Evolutionary conservation across 2,113 vertebrate species (phyloP).

Genomic region (Tachysurus fulvidraco): DNA sequence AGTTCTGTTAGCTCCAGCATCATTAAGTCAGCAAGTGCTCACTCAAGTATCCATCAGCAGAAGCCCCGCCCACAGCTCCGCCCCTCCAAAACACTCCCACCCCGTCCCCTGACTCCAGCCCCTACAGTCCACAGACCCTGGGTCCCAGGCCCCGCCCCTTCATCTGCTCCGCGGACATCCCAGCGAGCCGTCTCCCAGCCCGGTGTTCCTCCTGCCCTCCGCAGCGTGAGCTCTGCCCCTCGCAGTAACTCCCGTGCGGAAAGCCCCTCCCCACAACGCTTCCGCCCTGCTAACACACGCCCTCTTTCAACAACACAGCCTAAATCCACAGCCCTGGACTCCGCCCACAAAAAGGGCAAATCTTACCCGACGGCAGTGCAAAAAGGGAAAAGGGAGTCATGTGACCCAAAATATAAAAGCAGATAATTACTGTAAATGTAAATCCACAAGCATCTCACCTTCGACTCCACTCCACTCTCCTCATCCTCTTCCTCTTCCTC

Average conservation of each 20-base stretch:
- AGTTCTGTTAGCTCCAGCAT: constrained; percentile 64
- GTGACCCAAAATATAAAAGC: constrained; percentile 72
- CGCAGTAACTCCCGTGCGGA: constrained; percentile 77
- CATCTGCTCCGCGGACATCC: constrained; percentile 54
- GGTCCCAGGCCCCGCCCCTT: constrained; percentile 47
- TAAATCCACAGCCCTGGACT: constrained; percentile 67
- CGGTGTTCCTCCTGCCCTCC: constrained; percentile 56
- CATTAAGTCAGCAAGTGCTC: constrained; percentile 57
- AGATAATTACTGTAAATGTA: constrained; percentile 76
- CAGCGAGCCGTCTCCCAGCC: constrained; percentile 58
- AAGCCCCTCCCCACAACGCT: constrained; percentile 80
- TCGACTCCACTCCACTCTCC: not conserved
- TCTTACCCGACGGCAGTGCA: constrained; percentile 59
- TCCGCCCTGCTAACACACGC: constrained; percentile 66
- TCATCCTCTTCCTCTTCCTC: not conserved
- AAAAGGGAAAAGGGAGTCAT: constrained; percentile 75
- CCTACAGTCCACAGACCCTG: constrained; percentile 46
- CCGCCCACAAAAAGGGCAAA: constrained; percentile 64
- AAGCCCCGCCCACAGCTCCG: constrained; percentile 57
- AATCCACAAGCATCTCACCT: constrained; percentile 12
- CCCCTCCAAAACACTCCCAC: constrained; percentile 60
- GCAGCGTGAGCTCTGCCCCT: constrained; percentile 73
- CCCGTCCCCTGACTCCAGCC: constrained; percentile 40
- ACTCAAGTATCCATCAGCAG: constrained; percentile 51
- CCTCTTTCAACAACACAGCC: constrained; percentile 55